Evolutionary conservation across 2,797 vertebrate species (phyloP), one percentile per base, ranked within the genome.

Genomic region (Anabas testudineus): DNA sequence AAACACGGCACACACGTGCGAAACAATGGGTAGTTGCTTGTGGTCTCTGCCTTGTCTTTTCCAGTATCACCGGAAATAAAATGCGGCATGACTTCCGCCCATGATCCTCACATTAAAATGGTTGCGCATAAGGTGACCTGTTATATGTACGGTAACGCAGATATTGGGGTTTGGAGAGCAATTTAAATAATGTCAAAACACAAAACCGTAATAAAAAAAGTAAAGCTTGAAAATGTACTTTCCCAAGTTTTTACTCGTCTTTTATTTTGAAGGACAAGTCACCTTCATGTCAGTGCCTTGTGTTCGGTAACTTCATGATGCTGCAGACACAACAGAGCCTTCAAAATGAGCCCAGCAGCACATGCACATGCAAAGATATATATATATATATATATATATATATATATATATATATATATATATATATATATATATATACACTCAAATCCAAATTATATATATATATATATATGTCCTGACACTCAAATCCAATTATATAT

Each of bases 191-290:
- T 2, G 24, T 24, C 46, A n/a, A n/a, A 42, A 45, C 34, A 9
- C 21, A 26, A 15, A 56, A 12, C 1, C 1, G 3, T 15, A 46
- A 24, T 14, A 10, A 30, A 28, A 0, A 26, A 10, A 4, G 3
- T 28, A n/a, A 5, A 7, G 0, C 1, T 10, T 1, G 14, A 24
- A 4, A 3, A 19, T 39, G 3, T 22, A 5, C 1, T 5, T 4
- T 30, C 13, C 18, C 1, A 12, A 2, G n/a, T 28, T 34, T 41
- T 3, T 0, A 47, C 12, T 26, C 2, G 4, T 0, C 45, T 53
- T 65, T 71, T 78, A 68, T 52, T 75, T 78, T 8, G 4, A 43
- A 78, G 58, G 28, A 1, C 15, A 10, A 18, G 2, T 19, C 5
- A 24, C 9, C 1, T 0, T 14, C 36, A 32, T 22, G 46, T 46